Evolutionary conservation across 2,113 vertebrate species (phyloP).

Genomic region (Balaeniceps rex): DNA sequence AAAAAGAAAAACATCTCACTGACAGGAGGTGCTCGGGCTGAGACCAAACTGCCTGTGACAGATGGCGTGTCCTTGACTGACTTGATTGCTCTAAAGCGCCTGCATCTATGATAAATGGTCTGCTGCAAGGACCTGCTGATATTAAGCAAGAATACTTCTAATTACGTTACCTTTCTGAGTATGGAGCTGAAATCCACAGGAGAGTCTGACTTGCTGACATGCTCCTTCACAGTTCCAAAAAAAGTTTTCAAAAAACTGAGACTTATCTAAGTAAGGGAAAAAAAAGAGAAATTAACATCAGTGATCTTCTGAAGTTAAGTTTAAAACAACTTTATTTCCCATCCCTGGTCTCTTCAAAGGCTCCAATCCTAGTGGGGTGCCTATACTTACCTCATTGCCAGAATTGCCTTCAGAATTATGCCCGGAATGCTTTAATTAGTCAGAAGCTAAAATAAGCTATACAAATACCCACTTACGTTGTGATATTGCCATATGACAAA

Average conservation of each 20-base stretch:
- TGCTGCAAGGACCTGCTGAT: neutral
- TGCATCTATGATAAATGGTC: neutral
- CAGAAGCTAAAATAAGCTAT: neutral
- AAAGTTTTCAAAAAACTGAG: constrained; percentile 83
- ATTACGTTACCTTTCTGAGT: constrained; percentile 76
- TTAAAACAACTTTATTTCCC: neutral
- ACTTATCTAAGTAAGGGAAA: constrained; percentile 76
- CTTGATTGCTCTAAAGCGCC: neutral
- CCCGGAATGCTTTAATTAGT: neutral
- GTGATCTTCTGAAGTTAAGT: neutral
- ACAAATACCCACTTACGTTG: neutral
- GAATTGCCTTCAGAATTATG: neutral
- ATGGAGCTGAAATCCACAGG: constrained; percentile 73
- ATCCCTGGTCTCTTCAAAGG: neutral
- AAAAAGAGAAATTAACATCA: neutral
- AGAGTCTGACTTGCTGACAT: constrained; percentile 46
- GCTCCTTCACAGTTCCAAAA: constrained; percentile 73
- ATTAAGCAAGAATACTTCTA: neutral
- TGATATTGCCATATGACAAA: neutral
- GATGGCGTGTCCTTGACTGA: neutral
- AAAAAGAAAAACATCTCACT: neutral
- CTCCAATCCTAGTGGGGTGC: neutral
- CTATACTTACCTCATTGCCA: neutral
- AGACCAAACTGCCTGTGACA: neutral
- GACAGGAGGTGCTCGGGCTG: neutral